A percentile compares a stretch with the other conserved stretches of the same genome.
Evolutionary conservation across 2,888 invertebrate species (phyloP).

Genomic region (Callyntrura guangdongensis): DNA sequence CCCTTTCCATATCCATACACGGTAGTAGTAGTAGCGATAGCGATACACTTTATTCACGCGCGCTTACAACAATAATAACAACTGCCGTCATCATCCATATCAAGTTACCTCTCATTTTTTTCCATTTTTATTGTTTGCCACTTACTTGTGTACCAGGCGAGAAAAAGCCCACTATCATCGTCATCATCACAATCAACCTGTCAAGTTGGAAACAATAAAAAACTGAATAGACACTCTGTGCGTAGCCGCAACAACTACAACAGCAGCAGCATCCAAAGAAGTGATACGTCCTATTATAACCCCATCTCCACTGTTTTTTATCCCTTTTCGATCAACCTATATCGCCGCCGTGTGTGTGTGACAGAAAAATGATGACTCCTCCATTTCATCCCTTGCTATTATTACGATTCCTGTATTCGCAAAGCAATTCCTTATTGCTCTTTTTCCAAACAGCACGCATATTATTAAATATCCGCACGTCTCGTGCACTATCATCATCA

Average conservation of each 20-base stretch:
- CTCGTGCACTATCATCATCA: not conserved
- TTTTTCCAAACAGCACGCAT: constrained; percentile 1
- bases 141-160: constrained; percentile 20
- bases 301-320: not conserved
- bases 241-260: not conserved
- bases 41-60: not conserved
- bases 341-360: not conserved
- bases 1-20: constrained; percentile 30
- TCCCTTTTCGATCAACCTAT: constrained; percentile 37
- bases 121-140: constrained; percentile 29
- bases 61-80: constrained; percentile 5
- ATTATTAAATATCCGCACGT: constrained; percentile 9
- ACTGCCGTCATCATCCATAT: not conserved
- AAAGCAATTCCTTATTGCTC: constrained; percentile 33
- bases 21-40: not conserved
- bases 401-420: not conserved
- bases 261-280: not conserved
- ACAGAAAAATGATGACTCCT: constrained; percentile 42
- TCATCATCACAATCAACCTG: constrained; percentile 27
- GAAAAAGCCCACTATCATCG: constrained; percentile 59
- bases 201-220: constrained; percentile 71
- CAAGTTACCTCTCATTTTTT: constrained; percentile 6
- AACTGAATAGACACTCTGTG: constrained; percentile 14
- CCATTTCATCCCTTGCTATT: constrained; percentile 51
- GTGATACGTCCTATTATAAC: no score